These are phyloP conservation scores for Calypte anna DNA, from an alignment of 2,113 vertebrate genomes.

Conservation along the genomic window DNA sequence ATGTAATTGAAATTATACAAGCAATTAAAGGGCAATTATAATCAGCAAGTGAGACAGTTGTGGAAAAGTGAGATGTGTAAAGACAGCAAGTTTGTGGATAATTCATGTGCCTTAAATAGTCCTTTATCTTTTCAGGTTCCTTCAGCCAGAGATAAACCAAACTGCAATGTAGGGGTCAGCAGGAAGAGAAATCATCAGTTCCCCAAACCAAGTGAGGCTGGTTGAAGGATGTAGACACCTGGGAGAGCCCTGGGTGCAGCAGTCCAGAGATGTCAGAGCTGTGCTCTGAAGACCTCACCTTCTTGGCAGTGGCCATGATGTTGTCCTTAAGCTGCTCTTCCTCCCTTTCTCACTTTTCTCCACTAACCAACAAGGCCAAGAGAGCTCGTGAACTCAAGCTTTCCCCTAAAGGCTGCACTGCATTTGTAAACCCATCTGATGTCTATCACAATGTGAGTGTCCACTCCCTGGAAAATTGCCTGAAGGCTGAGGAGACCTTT, in stretches of 20 bases:
- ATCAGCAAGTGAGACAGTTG: not conserved
- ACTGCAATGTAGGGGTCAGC: accelerated
- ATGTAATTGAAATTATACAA: constrained; percentile 22
- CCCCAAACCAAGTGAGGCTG: not conserved
- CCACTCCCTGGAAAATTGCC: not conserved
- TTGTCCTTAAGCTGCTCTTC: not conserved
- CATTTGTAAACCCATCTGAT: not conserved
- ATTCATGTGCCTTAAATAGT: not conserved
- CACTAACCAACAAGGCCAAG: not conserved
- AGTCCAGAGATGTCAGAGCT: not conserved
- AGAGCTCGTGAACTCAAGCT: not conserved
- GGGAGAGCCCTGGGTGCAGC: not conserved
- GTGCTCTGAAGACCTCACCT: accelerated
- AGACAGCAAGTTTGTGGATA: not conserved
- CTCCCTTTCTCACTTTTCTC: not conserved
- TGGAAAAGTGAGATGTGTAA: not conserved
- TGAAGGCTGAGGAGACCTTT: not conserved
- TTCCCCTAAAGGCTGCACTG: not conserved
- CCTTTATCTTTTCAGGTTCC: accelerated
- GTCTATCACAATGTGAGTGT: accelerated
- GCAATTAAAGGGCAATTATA: constrained; percentile 42
- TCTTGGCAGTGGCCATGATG: accelerated
- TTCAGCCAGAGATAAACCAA: not conserved
- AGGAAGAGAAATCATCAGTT: not conserved
- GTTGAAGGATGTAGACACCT: not conserved